phyloP scores from a whole-genome alignment of 2,797 vertebrate genomes.

The Gallirallus australis region DNA sequence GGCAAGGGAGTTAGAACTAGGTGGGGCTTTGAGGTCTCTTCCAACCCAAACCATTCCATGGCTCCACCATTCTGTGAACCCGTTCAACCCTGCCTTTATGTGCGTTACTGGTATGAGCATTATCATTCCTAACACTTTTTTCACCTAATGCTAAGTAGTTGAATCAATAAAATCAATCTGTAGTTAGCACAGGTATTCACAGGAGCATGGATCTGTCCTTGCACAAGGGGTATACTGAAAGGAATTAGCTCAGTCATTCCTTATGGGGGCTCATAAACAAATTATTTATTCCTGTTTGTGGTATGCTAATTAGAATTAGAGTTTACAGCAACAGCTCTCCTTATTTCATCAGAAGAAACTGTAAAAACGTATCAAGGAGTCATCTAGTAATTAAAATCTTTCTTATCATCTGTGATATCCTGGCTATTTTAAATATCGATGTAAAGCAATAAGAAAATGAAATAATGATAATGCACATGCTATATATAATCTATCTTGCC shows the following conservation, averaged over 20 bases:
- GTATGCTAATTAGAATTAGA: neutral
- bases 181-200: neutral
- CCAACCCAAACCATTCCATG: too few relatives aligned
- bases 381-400: neutral
- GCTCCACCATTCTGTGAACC: neutral
- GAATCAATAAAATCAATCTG: neutral
- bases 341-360: neutral
- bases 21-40: too few relatives aligned
- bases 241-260: neutral
- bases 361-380: neutral
- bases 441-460: neutral
- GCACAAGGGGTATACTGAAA: neutral
- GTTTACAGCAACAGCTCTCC: neutral
- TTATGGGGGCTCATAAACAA: neutral
- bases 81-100: accelerated
- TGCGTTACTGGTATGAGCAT: neutral
- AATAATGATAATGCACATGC: neutral
- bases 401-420: neutral
- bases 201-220: neutral
- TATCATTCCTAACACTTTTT: neutral
- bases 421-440: neutral
- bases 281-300: neutral
- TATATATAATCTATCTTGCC: neutral
- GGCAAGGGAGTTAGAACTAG: too few relatives aligned
- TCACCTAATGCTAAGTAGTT: neutral